Evolutionary conservation across 2,888 invertebrate genomes (phyloP).

Genomic region (Muschampia plurimacula): DNA sequence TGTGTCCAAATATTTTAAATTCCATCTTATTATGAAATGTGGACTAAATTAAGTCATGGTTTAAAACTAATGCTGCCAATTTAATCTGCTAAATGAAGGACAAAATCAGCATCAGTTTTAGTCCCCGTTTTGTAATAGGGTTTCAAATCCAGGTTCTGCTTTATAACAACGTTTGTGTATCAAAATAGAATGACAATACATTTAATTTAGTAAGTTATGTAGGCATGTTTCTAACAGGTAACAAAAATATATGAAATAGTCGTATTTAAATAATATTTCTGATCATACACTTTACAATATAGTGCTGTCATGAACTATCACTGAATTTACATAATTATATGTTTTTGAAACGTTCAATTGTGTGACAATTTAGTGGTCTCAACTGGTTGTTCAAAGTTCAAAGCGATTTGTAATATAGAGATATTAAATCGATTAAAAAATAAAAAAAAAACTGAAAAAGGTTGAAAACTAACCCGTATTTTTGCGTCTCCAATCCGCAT

Average conservation of each 20-base stretch:
- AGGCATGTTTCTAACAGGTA: background rate
- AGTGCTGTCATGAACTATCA: conserved; percentile 4
- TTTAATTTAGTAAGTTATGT: background rate
- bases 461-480: too few relatives aligned
- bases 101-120: too few relatives aligned
- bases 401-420: conserved; percentile 79
- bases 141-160: too few relatives aligned
- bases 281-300: background rate
- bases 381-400: conserved; percentile 78
- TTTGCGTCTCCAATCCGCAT: too few relatives aligned
- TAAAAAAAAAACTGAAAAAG: too few relatives aligned
- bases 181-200: background rate
- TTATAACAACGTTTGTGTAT: too few relatives aligned
- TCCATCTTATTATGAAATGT: too few relatives aligned
- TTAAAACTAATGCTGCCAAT: too few relatives aligned
- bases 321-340: background rate
- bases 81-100: too few relatives aligned
- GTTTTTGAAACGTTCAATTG: conserved; percentile 48
- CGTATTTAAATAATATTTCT: background rate
- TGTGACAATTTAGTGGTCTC: conserved; percentile 67
- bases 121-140: too few relatives aligned
- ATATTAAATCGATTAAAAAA: conserved; percentile 77
- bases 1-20: too few relatives aligned
- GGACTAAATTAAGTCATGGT: too few relatives aligned
- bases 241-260: conserved; percentile 45